Percentiles rank a stretch among this genome's conserved stretches.
Conservation (phyloP, 2,113 vertebrate genomes). For the Notiomystis cincta region DNA sequence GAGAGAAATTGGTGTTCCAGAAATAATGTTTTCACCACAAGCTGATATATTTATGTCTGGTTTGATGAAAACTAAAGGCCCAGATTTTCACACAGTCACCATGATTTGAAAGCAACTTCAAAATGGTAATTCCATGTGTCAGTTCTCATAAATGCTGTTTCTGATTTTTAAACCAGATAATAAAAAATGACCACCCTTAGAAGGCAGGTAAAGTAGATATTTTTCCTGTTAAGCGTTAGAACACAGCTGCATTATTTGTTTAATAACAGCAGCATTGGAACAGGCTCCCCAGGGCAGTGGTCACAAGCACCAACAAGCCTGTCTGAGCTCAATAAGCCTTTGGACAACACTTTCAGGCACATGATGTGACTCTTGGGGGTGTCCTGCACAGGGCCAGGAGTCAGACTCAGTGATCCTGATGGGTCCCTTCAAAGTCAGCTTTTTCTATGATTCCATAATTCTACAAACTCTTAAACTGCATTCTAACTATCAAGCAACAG, state of each 20-base stretch:
- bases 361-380: not conserved
- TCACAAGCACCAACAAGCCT: not conserved
- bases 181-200: not conserved
- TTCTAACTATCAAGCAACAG: not conserved
- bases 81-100: not conserved
- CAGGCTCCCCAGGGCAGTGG: not conserved
- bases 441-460: not conserved
- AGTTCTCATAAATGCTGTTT: not conserved
- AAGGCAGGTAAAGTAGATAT: not conserved
- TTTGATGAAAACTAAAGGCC: not conserved
- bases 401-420: not conserved
- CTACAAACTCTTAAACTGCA: not conserved
- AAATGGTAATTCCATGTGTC: not conserved
- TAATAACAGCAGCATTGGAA: not conserved
- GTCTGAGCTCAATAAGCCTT: not conserved
- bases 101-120: not conserved
- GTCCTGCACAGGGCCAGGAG: not conserved
- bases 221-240: not conserved
- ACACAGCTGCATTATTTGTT: not conserved
- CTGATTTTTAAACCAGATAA: not conserved
- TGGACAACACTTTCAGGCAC: not conserved
- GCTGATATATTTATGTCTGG: not conserved
- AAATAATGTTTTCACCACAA: not conserved
- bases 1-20: not conserved
- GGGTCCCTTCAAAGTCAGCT: not conserved